Conservation (phyloP, 1,140 invertebrate genomes). For the Trichomalopsis sarcophagae region DNA sequence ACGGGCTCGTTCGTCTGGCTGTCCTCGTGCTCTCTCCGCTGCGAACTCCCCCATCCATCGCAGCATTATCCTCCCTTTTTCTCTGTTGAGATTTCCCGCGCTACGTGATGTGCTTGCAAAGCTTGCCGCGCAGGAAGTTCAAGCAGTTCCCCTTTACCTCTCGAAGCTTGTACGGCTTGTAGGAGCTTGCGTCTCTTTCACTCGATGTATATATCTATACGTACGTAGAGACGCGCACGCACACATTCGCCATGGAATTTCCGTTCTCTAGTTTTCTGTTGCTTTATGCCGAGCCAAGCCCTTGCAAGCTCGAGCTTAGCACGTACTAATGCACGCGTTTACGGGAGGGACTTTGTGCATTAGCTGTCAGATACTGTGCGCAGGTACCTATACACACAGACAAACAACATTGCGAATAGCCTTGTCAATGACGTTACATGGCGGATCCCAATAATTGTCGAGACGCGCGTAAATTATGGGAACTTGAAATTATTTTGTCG, state of each 20-base stretch:
- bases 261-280: slow-evolving; percentile 19
- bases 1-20: slow-evolving; percentile 28
- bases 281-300: neutral
- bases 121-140: slow-evolving; percentile 11
- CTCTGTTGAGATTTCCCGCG: slow-evolving; percentile 60
- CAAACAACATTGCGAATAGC: neutral
- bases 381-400: too few relatives aligned
- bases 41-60: neutral
- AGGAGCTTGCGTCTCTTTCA: neutral
- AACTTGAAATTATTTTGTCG: neutral
- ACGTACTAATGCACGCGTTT: neutral
- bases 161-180: neutral
- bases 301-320: neutral
- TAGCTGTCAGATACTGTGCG: too few relatives aligned
- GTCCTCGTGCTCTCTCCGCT: slow-evolving; percentile 23
- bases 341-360: neutral
- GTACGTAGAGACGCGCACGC: neutral
- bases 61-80: slow-evolving; percentile 8
- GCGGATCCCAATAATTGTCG: neutral
- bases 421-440: neutral
- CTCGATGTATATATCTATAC: neutral
- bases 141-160: neutral
- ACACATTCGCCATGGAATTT: neutral
- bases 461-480: neutral
- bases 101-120: slow-evolving; percentile 60